A percentile compares a stretch with the other conserved stretches of the same genome.
Conservation (phyloP, 2,797 vertebrate species). For the Sciurus vulgaris region DNA sequence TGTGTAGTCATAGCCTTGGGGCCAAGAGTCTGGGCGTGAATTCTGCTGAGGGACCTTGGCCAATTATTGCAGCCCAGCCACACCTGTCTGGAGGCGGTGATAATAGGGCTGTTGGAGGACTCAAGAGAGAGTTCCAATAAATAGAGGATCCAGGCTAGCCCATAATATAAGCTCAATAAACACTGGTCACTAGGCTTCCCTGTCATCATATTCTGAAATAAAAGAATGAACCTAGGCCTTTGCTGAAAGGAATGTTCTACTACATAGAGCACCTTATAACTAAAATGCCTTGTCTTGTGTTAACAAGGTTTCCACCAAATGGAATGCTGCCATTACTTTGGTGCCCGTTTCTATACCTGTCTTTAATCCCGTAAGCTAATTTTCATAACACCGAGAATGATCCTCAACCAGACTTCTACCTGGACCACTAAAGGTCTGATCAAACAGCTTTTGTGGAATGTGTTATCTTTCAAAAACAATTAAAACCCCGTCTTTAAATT, state of each 20-base stretch:
- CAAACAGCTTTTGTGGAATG: background rate
- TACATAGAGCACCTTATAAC: background rate
- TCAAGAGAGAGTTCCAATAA: background rate
- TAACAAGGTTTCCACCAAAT: background rate
- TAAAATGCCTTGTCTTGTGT: background rate
- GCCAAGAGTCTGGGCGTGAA: background rate
- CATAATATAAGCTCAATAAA: background rate
- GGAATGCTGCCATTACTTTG: rapidly evolving
- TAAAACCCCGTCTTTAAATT: slow-evolving; percentile 15
- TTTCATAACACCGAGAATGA: background rate
- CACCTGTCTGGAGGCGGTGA: background rate
- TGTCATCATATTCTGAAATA: background rate
- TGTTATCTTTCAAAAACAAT: background rate
- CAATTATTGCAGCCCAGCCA: no score
- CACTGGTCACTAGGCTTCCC: no score
- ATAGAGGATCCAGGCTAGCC: background rate
- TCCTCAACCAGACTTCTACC: background rate
- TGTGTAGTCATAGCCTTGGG: rapidly evolving
- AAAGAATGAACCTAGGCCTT: background rate
- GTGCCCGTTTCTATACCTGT: background rate
- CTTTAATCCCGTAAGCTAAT: background rate
- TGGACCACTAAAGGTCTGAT: background rate
- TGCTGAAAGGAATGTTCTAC: background rate
- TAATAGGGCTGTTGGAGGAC: background rate
- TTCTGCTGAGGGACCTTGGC: no score